Base-by-base conservation (phyloP, 1,140 invertebrate genomes). In the Penaeus japonicus region DNA sequence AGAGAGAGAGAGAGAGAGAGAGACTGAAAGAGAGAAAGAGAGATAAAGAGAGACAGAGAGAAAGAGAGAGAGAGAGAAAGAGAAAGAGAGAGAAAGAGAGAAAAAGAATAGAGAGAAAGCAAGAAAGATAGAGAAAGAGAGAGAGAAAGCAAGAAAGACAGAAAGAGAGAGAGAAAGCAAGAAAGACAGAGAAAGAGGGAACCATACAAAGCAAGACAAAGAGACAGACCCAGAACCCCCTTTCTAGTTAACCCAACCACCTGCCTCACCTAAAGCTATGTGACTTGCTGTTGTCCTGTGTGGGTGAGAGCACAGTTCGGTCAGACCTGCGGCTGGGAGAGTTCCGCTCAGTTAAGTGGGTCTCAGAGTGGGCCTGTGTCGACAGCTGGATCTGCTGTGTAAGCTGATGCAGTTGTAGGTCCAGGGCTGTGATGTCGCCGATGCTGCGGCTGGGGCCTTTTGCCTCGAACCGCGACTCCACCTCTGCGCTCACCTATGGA, bases 381-480 rank as follows among this genome's bases (percentile, higher is more conserved):
- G 89, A 89, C 1, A 85, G 70, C 35, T 89, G 89, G n/a, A 89
- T 89, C 54, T 89, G 84, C 20, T 89, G 89, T 12, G 89, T 89
- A 20, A 89, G 54, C 39, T 89, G 89, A 24, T 89, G 84, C n/a
- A 89, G 89, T 39, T 89, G 89, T 12, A 89, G 79, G 32, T 89
- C 89, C 62, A 89, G 62, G 22, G 89, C 84, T 47, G 89, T 89
- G 32, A 89, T 89, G 47, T 89, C 89, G 5, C 84, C 84, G 27
- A 85, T 86, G 32, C 89, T 89, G 24, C 84, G 89, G 54, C 89
- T 89, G n/a, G 77, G 77, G 47, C 79, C 84, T 20, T 86, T 85
- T 10, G 53, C 35, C 70, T 89, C 89, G 65, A 89, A 89, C 54
- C 89, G 39, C 20, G 89, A 89, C 39, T 89, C 89, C 22, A 89